Conservation (phyloP, 2,797 vertebrate species). For the Capromys pilorides region DNA sequence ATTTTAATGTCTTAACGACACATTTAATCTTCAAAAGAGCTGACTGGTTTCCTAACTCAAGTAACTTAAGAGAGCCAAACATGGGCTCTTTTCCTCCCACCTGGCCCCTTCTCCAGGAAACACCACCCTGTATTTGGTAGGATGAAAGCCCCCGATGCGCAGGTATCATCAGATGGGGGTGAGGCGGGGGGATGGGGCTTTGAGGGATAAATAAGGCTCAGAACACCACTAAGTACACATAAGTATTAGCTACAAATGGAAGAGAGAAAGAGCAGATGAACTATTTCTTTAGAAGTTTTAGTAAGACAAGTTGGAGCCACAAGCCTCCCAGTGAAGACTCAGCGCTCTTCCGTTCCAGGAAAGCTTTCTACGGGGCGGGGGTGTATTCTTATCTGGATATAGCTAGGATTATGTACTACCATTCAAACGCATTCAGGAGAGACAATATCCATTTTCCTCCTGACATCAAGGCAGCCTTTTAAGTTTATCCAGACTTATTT, state of each 20-base stretch:
- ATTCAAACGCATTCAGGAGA: constrained; percentile 57
- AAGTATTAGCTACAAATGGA: constrained; percentile 34
- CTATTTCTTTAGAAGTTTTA: constrained; percentile 57
- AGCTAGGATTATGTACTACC: constrained; percentile 26
- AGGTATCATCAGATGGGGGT: constrained; percentile 38
- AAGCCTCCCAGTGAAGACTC: constrained; percentile 8
- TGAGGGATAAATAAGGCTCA: constrained; percentile 6
- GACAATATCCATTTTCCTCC: constrained; percentile 74
- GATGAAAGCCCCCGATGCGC: constrained; percentile 13
- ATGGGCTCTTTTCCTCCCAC: background rate
- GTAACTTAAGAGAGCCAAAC: background rate
- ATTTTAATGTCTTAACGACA: constrained; percentile 52
- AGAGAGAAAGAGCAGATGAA: background rate
- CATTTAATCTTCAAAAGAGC: constrained; percentile 44
- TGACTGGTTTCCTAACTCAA: background rate
- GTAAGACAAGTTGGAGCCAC: constrained; percentile 52
- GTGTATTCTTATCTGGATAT: constrained; percentile 65
- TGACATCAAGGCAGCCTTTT: constrained; percentile 74
- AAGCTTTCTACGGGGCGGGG: constrained; percentile 53
- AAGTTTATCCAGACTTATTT: constrained; percentile 76
- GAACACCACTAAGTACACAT: background rate
- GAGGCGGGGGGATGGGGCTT: background rate
- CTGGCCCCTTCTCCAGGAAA: constrained; percentile 12
- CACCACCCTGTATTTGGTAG: background rate
- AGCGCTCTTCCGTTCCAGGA: constrained; percentile 7